Conservation (phyloP, 2,888 invertebrate species). For the Myopa tessellatipennis region DNA sequence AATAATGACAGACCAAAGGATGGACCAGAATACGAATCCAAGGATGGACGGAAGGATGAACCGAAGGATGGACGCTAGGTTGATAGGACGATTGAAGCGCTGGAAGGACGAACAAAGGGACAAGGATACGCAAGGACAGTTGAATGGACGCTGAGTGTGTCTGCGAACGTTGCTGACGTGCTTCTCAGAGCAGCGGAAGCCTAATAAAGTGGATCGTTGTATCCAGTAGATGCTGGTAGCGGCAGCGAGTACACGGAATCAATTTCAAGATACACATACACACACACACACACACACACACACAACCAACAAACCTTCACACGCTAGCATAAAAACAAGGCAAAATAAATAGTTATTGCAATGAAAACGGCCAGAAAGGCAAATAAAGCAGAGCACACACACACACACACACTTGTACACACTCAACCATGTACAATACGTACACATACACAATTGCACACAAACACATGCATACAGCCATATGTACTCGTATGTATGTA, state of each 20-base stretch:
- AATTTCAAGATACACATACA: conserved; percentile 28
- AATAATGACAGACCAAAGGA: too few species aligned
- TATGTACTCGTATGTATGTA: background rate
- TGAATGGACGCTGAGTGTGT: background rate
- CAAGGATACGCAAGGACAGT: background rate
- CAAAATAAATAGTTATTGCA: conserved; percentile 15
- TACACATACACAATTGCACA: too few species aligned
- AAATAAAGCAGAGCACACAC: background rate
- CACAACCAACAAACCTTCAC: background rate
- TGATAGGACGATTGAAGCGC: too few species aligned
- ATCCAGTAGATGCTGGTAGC: conserved; percentile 20
- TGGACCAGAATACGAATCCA: too few species aligned
- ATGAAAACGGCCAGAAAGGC: conserved; percentile 30
- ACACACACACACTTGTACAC: too few species aligned
- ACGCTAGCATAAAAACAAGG: too few species aligned
- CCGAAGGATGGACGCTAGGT: background rate
- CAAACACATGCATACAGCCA: background rate
- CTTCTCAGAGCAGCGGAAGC: background rate
- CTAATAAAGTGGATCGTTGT: conserved; percentile 30
- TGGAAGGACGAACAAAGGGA: background rate
- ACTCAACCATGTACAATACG: too few species aligned
- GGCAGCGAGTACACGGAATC: conserved; percentile 19
- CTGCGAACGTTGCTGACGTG: background rate
- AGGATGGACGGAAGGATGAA: background rate
- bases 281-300: background rate